Evolutionary conservation across 2,113 vertebrate genomes (phyloP), one percentile per base, ranked within the genome.

Genomic region (Eira barbara): DNA sequence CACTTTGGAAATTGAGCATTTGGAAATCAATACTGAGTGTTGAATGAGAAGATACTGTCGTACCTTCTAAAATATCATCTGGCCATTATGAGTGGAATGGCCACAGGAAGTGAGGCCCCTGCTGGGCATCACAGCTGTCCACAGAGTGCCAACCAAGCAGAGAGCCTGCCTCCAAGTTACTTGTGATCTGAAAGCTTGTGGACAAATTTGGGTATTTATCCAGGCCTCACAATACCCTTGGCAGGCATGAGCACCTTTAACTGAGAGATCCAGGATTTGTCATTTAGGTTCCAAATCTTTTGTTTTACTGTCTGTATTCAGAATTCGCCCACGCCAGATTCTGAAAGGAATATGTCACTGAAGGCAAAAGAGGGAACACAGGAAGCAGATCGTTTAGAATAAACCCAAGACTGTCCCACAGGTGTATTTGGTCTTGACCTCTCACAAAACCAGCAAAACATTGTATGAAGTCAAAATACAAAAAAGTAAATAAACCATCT

Each of bases 371-470:
- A 89, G 95, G 34, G 34, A 29, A 49, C n/a, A 8, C 1, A 18
- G 27, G 27, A 65, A 82, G 15, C 25, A 82, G 29, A n/a, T 45
- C 6, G 1, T 59, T 79, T 55, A 79, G 86, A 89, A 45, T 63
- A n/a, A 85, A 95, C 14, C 78, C 21, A 21, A 78, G 17, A 57
- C 8, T 63, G 49, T 83, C 90, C 69, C 73, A 82, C 84, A 86
- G 13, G 36, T 83, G 31, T n/a, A 7, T 83, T 81, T 94, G 88
- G 39, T 87, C 57, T 63, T 23, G 2, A 63, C 84, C 31, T 61
- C 47, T 85, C 71, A 79, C 36, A 88, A 95, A 95, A 74, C 20
- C 76, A 97, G 76, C 59, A 92, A 63, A 85, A 45, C 52, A n/a
- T 83, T 85, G 73, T 59, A 91, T 65, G 59, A 89, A 93, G 73